Base-by-base conservation (phyloP, 2,797 vertebrate genomes). In the Rousettus madagascariensis region DNA sequence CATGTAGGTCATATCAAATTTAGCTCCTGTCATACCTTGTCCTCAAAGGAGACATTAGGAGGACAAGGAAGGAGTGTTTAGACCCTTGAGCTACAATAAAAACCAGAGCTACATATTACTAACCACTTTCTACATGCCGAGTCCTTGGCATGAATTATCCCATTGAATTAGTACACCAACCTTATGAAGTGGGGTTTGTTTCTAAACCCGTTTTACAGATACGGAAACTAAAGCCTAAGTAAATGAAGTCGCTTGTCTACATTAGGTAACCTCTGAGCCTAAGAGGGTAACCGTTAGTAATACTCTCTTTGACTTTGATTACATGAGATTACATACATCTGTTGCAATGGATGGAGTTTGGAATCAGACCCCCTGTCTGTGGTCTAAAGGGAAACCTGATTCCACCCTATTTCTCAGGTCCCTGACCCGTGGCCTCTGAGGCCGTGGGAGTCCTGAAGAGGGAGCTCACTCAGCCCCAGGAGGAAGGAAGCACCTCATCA, bases 401-500 rank as follows among this genome's bases (percentile, higher is more conserved):
- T 17, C 69, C 55, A 49, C 43, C 65, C 86, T 51, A 7, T 74
- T 87, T 87, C 90, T 93, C 61, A 33, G 85, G 20, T 12, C 43
- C 41, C 69, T 85, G 61, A 92, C 53, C 86, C 80, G 75, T 84
- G 84, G 63, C 77, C 84, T 90, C 59, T n/a, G 71, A 78, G 91
- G 90, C 75, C 61, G 1, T 96, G 95, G 89, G 93, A 96, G 38
- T 77, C 89, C 75, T 65, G 26, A 28, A 38, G 28, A 49, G 83
- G 86, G 43, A 61, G 78, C 38, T 90, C 30, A 51, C 68, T 75
- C 68, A 86, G 78, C 68, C 46, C 46, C 16, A 26, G 16, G 13
- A 89, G 93, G 94, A 96, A 97, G 96, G 95, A 97, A 97, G 55
- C 28, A 33, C 30, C 65, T 88, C 20, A 74, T 94, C 51, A 63